Base-by-base conservation (phyloP, 1,140 invertebrate species). In the Aphelenchoides fujianensis region DNA sequence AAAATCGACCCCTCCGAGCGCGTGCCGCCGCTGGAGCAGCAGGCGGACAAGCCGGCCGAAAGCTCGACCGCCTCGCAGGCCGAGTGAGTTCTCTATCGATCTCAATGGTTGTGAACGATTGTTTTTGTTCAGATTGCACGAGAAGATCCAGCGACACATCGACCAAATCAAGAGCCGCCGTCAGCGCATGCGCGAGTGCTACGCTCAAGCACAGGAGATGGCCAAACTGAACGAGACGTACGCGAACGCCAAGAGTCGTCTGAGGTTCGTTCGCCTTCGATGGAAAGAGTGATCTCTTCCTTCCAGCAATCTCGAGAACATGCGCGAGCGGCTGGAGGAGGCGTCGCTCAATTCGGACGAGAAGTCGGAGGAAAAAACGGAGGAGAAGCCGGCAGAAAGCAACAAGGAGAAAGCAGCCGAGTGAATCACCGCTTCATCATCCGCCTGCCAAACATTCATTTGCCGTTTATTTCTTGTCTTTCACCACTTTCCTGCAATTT, bases 101-200 rank as follows among this genome's bases (percentile, higher is more conserved):
- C 23, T 48, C 12, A 48, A 48, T n/a, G n/a, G n/a, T n/a, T n/a
- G n/a, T n/a, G n/a, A n/a, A n/a, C n/a, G n/a, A n/a, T n/a, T n/a
- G n/a, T n/a, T n/a, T n/a, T n/a, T n/a, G n/a, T 59, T 59, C 19
- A 59, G 55, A 59, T 27, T 59, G 1, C 31, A 66, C 31, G 63
- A 30, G 32, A 66, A 66, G 63, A 66, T 66, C 53, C 63, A 66
- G 32, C 31, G 31, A 48, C 63, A 66, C 7, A 66, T 66, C 53
- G 63, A 66, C n/a, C 36, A 34, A 34, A 66, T 66, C n/a, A 66
- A 66, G 31, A 35, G 12, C 0, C 16, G 63, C 19, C 16, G 32
- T 23, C 63, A 66, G 63, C 31, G 63, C 12, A 66, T 66, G 28
- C 31, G 31, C 16, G 63, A 66, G 32, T 66, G 63, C 53, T 34